These are phyloP conservation scores for Rutpela maculata DNA, from an alignment of 2,888 invertebrate species.

Conservation along the genomic window DNA sequence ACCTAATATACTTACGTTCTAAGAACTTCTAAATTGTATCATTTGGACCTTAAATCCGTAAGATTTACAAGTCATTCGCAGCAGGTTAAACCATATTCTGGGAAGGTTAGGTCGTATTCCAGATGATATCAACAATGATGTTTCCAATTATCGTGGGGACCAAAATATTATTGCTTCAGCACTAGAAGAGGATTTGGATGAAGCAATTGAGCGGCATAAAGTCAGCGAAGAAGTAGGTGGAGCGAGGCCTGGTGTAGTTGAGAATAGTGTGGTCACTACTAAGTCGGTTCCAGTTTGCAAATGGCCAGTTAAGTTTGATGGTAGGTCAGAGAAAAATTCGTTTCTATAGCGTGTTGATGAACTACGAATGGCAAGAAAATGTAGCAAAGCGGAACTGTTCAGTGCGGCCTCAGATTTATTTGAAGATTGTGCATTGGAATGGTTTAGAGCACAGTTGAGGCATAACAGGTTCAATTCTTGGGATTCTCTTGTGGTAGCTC, in stretches of 20 bases:
- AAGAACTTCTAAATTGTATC: too few species aligned
- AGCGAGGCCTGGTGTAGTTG: background rate
- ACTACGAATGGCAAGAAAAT: slow-evolving; percentile 9
- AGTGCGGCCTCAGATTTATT: slow-evolving; percentile 21
- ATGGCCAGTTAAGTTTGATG: background rate
- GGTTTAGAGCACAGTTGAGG: slow-evolving; percentile 19
- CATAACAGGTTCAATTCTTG: slow-evolving; percentile 30
- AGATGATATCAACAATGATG: background rate
- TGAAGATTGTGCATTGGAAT: slow-evolving; percentile 22
- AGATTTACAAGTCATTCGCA: too few species aligned
- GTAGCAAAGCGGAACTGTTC: slow-evolving; percentile 1
- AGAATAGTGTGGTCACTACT: background rate
- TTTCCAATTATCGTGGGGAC: background rate
- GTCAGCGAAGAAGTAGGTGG: background rate
- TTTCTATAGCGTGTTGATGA: slow-evolving; percentile 11
- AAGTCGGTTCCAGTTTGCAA: slow-evolving; percentile 6
- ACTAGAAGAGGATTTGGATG: too few species aligned
- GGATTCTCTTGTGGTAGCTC: background rate
- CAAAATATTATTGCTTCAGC: background rate
- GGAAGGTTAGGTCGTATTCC: background rate
- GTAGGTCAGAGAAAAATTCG: background rate
- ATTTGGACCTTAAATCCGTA: too few species aligned
- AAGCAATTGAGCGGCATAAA: background rate
- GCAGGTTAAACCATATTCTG: background rate
- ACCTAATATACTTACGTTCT: too few species aligned